A percentile compares a stretch with the other conserved stretches of the same genome.
Evolutionary conservation across 2,888 invertebrate species (phyloP).

Genomic region (Philereme transversata): DNA sequence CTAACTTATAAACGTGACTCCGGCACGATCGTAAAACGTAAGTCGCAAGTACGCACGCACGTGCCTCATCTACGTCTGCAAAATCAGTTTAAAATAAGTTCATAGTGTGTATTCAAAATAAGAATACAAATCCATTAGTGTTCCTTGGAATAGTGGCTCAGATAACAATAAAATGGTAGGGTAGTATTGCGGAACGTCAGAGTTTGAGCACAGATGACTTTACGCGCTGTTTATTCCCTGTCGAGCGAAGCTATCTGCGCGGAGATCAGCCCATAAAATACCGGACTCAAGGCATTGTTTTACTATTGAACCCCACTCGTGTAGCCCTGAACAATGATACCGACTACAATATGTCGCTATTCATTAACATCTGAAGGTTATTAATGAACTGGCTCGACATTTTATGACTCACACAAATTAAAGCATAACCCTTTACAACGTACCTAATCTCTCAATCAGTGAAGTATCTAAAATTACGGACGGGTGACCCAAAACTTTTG

Average conservation of each 20-base stretch:
- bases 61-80: conserved; percentile 39
- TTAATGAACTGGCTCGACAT: conserved; percentile 32
- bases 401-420: conserved; percentile 12
- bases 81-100: conserved; percentile 31
- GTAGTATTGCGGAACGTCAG: conserved; percentile 20
- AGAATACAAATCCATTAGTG: conserved; percentile 17
- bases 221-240: conserved; percentile 67
- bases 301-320: conserved; percentile 60
- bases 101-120: conserved; percentile 8
- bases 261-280: conserved; percentile 68
- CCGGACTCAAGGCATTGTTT: conserved; percentile 64
- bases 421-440: conserved; percentile 23
- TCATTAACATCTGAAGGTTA: conserved; percentile 57
- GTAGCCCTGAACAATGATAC: conserved; percentile 61
- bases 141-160: conserved; percentile 12
- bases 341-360: conserved; percentile 60
- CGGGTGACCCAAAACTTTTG: conserved; percentile 67
- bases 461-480: conserved; percentile 51
- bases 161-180: conserved; percentile 19
- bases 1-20: conserved; percentile 46
- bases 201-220: conserved; percentile 57
- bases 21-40: conserved; percentile 41
- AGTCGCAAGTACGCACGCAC: conserved; percentile 39
- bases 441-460: conserved; percentile 42
- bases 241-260: conserved; percentile 53